phyloP scores from a whole-genome alignment of 2,113 vertebrate species.

The Axis porcinus region DNA sequence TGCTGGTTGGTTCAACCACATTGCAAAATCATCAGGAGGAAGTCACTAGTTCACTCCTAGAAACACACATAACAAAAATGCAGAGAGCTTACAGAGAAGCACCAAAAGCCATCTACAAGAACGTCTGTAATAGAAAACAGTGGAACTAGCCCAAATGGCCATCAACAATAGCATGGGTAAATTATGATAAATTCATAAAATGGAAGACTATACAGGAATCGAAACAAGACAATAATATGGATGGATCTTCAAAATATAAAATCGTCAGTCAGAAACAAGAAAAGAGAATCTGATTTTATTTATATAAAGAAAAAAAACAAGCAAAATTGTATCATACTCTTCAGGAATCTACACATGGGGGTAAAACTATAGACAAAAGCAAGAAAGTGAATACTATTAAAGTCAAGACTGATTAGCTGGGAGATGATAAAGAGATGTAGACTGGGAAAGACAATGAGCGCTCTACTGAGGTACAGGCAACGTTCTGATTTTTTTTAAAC shows the following conservation, averaged over 20 bases:
- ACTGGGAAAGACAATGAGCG: not conserved
- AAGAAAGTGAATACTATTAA: not conserved
- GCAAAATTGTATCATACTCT: not conserved
- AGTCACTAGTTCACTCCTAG: not conserved
- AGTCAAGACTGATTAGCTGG: not conserved
- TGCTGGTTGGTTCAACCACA: not conserved
- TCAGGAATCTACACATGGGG: not conserved
- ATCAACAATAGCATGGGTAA: not conserved
- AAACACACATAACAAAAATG: not conserved
- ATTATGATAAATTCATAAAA: conserved; percentile 19
- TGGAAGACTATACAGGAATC: not conserved
- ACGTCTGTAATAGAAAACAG: not conserved
- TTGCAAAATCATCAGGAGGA: not conserved
- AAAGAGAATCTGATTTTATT: not conserved
- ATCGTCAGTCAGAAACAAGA: not conserved
- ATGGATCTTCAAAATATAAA: not conserved
- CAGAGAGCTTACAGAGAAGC: not conserved
- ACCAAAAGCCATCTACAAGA: not conserved
- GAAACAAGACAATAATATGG: not conserved
- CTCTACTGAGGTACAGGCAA: not conserved
- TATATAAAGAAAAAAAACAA: not conserved
- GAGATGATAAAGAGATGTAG: not conserved
- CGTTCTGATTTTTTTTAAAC: not conserved
- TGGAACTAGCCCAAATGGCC: not conserved
- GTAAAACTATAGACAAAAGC: not conserved